Conservation (phyloP, 1,140 invertebrate species). For the Mycetomoellerius zeteki region DNA sequence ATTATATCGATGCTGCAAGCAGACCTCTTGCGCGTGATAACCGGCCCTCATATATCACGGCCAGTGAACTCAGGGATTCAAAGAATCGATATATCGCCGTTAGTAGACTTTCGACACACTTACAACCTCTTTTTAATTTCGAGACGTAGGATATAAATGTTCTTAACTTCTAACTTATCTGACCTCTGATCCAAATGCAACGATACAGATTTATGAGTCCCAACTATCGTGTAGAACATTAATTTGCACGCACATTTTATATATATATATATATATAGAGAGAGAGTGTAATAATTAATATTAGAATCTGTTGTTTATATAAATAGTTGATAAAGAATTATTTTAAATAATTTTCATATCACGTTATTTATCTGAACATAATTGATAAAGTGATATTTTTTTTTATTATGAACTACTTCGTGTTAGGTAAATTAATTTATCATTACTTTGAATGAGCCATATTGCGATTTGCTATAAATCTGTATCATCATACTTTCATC, state of each 20-base stretch:
- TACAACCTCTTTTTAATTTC: constrained; percentile 26
- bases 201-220: constrained; percentile 34
- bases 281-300: neutral
- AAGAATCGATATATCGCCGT: constrained; percentile 56
- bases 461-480: constrained; percentile 28
- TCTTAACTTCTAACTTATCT: constrained; percentile 18
- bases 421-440: neutral
- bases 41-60: constrained; percentile 50
- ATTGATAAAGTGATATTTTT: neutral
- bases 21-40: constrained; percentile 44
- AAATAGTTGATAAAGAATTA: neutral
- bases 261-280: neutral
- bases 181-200: constrained; percentile 38
- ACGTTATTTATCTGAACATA: neutral
- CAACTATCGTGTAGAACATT: neutral
- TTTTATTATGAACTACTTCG: neutral
- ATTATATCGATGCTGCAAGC: constrained; percentile 60
- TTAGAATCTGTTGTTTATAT: neutral
- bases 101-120: constrained; percentile 43
- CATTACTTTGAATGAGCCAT: constrained; percentile 11
- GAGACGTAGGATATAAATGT: constrained; percentile 31
- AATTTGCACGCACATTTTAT: neutral
- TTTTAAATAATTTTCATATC: neutral
- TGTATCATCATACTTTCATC: constrained; percentile 8
- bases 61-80: constrained; percentile 51